A percentile compares a stretch with the other conserved stretches of the same genome.
Evolutionary conservation across 2,113 vertebrate genomes (phyloP).

Genomic region (Candoia aspera): DNA sequence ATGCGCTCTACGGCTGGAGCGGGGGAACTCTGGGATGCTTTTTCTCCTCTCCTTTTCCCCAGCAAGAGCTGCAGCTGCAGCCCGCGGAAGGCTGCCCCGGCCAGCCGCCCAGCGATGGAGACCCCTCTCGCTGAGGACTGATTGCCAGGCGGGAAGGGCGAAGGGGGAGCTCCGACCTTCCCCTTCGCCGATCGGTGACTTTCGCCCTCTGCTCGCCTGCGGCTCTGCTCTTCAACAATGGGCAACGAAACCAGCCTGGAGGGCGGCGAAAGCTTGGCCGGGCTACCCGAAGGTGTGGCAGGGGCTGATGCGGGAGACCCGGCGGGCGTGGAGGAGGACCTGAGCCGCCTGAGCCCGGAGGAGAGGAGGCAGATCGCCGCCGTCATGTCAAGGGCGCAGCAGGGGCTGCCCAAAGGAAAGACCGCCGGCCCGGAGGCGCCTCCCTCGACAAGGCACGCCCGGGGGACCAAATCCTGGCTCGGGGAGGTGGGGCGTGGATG

Average conservation of each 20-base stretch:
- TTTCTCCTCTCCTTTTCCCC: constrained; percentile 5
- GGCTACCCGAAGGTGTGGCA: constrained; percentile 84
- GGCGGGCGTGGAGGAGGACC: constrained; percentile 84
- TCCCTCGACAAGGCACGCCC: constrained; percentile 87
- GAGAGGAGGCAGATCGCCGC: constrained; percentile 89
- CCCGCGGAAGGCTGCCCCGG: neutral
- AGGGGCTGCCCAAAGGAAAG: constrained; percentile 85
- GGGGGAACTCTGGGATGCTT: constrained; percentile 45
- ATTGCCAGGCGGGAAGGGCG: neutral
- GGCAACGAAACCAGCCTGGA: constrained; percentile 97
- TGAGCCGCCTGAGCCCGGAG: constrained; percentile 91
- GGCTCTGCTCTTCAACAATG: constrained; percentile 76
- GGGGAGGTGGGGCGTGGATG: neutral
- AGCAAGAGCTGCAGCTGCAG: constrained; percentile 28
- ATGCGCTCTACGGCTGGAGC: constrained; percentile 74
- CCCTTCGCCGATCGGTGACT: neutral
- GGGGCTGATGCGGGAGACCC: constrained; percentile 76
- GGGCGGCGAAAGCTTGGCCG: constrained; percentile 82
- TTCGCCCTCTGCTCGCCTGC: neutral
- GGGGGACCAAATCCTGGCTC: neutral
- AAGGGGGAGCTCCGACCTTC: neutral
- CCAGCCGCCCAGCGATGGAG: constrained; percentile 45
- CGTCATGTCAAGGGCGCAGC: constrained; percentile 95
- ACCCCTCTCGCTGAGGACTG: constrained; percentile 35
- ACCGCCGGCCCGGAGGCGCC: constrained; percentile 71